Percentiles rank a stretch among this genome's conserved stretches.
Conservation (phyloP, 2,888 invertebrate species). For the Diploptera punctata region DNA sequence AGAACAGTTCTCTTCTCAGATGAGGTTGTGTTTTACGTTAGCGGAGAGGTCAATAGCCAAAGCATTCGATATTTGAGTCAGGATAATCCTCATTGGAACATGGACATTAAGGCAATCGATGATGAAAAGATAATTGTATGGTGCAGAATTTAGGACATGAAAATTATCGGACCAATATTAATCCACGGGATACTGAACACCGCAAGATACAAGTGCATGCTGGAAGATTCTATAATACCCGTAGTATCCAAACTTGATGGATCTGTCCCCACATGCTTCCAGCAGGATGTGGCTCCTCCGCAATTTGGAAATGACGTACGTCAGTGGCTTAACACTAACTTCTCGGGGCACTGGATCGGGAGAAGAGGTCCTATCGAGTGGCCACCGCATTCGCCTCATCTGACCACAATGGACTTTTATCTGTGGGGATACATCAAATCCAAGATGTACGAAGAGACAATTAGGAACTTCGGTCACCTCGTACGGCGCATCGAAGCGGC, state of each 20-base stretch:
- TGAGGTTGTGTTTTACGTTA: background rate
- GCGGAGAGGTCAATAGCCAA: constrained; percentile 4
- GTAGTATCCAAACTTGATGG: background rate
- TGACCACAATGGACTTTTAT: background rate
- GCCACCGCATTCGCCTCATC: background rate
- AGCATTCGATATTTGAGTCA: constrained; percentile 1
- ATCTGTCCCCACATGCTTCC: background rate
- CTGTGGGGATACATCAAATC: background rate
- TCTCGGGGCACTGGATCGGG: constrained; percentile 9
- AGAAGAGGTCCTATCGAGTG: too few species aligned
- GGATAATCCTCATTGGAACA: background rate
- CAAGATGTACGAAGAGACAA: background rate
- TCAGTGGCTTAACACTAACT: background rate
- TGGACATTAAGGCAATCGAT: background rate
- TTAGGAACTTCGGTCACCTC: background rate
- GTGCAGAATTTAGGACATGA: constrained; percentile 5
- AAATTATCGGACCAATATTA: background rate
- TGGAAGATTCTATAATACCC: constrained; percentile 4
- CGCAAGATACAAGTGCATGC: constrained; percentile 5
- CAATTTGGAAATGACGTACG: background rate
- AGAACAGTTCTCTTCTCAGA: too few species aligned
- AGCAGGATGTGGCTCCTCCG: background rate
- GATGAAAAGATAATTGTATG: constrained; percentile 7
- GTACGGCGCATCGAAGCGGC: too few species aligned
- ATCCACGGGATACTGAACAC: background rate